Evolutionary conservation across 2,888 invertebrate species (phyloP).

Genomic region (Steinernema hermaphroditum): DNA sequence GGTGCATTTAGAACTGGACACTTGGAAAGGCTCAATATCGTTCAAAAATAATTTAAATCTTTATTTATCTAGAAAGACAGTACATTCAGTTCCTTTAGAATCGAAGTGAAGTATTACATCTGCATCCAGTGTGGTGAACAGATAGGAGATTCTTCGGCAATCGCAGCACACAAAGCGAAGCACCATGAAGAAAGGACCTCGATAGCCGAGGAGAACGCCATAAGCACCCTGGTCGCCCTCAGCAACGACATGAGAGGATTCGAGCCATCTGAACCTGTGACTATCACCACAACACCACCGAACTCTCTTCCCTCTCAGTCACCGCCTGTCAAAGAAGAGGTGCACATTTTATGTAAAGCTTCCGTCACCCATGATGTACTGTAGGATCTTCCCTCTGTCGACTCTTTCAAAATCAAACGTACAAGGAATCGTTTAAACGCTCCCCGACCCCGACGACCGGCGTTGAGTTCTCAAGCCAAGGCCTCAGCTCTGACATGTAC

Average conservation of each 20-base stretch:
- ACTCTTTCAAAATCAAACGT: not conserved
- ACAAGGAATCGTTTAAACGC: not conserved
- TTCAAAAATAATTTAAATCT: no score
- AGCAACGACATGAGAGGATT: not conserved
- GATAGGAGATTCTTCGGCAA: not conserved
- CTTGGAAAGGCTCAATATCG: no score
- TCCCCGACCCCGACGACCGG: not conserved
- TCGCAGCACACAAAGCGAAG: slow-evolving; percentile 14
- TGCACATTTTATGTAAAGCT: not conserved
- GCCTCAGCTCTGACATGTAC: slow-evolving; percentile 9
- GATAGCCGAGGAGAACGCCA: slow-evolving; percentile 2
- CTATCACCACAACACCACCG: not conserved
- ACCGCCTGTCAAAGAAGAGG: not conserved
- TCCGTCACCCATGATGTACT: not conserved
- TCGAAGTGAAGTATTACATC: slow-evolving; percentile 22
- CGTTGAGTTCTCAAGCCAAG: not conserved
- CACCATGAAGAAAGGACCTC: not conserved
- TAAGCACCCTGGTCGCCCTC: slow-evolving; percentile 14
- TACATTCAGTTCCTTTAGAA: not conserved
- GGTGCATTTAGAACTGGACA: no score
- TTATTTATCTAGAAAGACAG: no score
- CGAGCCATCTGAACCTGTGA: not conserved
- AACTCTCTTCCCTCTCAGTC: not conserved
- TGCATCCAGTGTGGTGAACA: slow-evolving; percentile 24
- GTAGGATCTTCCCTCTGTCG: not conserved